A percentile compares a stretch with the other conserved stretches of the same genome.
Evolutionary conservation across 2,113 vertebrate genomes (phyloP).

Genomic region (Aptenodytes patagonicus): DNA sequence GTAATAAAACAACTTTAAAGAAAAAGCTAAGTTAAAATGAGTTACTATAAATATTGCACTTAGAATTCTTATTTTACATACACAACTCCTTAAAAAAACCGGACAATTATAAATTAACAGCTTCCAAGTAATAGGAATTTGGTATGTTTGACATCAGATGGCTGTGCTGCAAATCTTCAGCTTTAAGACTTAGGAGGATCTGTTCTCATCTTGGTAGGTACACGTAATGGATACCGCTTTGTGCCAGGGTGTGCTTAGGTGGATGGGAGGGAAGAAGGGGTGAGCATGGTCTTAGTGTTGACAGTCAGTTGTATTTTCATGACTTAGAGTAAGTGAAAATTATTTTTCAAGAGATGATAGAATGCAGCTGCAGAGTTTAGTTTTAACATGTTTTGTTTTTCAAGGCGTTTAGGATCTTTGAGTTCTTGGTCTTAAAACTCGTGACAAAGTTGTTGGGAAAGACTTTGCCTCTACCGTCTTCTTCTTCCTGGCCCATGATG

Average conservation of each 20-base stretch:
- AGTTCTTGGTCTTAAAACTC: constrained; percentile 93
- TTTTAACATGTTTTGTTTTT: constrained; percentile 89
- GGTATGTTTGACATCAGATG: background rate
- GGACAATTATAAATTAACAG: constrained; percentile 69
- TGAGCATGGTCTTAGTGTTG: background rate
- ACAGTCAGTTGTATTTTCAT: background rate
- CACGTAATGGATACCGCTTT: background rate
- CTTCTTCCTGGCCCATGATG: constrained; percentile 94
- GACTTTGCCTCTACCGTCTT: constrained; percentile 88
- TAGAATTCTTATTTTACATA: constrained; percentile 75
- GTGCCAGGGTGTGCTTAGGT: background rate
- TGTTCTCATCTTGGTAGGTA: background rate
- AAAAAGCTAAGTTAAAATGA: constrained; percentile 62
- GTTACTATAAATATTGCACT: constrained; percentile 88
- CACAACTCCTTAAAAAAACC: constrained; percentile 58
- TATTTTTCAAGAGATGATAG: constrained; percentile 13
- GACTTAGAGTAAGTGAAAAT: background rate
- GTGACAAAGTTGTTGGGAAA: constrained; percentile 89
- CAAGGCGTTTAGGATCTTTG: constrained; percentile 85
- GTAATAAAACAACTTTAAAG: constrained; percentile 52
- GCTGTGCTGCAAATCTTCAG: background rate
- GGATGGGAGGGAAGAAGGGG: background rate
- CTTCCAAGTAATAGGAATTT: constrained; percentile 21
- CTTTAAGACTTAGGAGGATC: background rate
- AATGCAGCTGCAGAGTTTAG: constrained; percentile 2